A percentile compares a stretch with the other conserved stretches of the same genome.
Evolutionary conservation across 2,113 vertebrate species (phyloP).

Genomic region (Calonectris borealis): DNA sequence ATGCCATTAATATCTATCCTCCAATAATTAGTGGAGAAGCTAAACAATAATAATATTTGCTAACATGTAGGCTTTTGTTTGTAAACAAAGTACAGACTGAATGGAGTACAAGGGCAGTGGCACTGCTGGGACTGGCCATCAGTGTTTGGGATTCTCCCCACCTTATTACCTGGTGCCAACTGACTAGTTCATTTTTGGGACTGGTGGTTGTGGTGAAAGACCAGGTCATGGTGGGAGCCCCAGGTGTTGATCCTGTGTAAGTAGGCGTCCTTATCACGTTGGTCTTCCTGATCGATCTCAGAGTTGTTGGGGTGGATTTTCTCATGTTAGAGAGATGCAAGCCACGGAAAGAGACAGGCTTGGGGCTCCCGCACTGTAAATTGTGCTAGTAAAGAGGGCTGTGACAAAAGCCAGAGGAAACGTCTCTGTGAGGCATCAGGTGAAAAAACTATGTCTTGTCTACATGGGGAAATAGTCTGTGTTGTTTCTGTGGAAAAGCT

Average conservation of each 20-base stretch:
- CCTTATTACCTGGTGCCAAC: background rate
- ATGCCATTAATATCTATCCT: background rate
- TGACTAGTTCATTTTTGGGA: background rate
- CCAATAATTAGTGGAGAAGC: background rate
- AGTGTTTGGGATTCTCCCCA: background rate
- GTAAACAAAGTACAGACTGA: background rate
- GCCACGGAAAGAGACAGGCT: background rate
- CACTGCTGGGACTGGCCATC: background rate
- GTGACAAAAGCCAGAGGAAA: background rate
- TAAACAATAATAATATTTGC: background rate
- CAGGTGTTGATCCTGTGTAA: background rate
- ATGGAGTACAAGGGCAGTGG: background rate
- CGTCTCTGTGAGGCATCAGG: background rate
- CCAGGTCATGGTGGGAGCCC: background rate
- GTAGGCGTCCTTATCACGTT: background rate
- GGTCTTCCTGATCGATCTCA: background rate
- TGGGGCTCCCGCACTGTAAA: background rate
- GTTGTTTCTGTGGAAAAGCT: background rate
- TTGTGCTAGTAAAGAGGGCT: background rate
- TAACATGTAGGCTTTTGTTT: background rate
- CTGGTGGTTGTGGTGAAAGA: background rate
- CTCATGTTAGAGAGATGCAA: background rate
- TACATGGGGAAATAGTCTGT: background rate
- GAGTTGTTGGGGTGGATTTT: background rate
- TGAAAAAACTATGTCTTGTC: background rate